A percentile compares a stretch with the other conserved stretches of the same genome.
Evolutionary conservation across 2,113 vertebrate species (phyloP).

Genomic region (Progne subis): DNA sequence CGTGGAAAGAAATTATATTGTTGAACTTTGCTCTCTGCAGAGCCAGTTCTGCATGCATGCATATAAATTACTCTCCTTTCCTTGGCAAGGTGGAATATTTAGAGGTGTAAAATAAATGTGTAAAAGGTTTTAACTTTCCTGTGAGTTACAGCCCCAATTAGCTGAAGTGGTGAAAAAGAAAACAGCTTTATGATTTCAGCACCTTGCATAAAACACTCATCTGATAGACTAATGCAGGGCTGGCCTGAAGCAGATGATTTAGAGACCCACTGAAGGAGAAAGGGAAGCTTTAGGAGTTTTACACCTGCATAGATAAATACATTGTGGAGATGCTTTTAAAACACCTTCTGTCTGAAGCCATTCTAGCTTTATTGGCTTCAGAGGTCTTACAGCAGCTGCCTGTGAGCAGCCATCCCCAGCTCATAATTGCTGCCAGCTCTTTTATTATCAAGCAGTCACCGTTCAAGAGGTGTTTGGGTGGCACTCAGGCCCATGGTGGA

Average conservation of each 20-base stretch:
- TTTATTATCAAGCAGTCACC: not conserved
- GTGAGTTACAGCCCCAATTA: conserved; percentile 26
- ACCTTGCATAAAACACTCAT: not conserved
- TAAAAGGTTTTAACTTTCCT: not conserved
- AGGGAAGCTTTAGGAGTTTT: not conserved
- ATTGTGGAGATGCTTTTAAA: not conserved
- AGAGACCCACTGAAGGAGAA: not conserved
- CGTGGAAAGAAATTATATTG: not conserved
- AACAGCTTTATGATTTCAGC: conserved; percentile 20
- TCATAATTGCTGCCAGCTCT: not conserved
- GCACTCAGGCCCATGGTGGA: not conserved
- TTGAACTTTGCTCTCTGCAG: not conserved
- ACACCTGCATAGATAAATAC: not conserved
- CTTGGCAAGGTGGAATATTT: not conserved
- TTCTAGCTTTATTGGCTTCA: not conserved
- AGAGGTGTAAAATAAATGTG: not conserved
- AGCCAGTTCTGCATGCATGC: not conserved
- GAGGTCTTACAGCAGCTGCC: not conserved
- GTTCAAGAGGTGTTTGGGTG: not conserved
- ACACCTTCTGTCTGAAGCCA: not conserved
- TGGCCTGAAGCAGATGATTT: not conserved
- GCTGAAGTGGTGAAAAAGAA: not conserved
- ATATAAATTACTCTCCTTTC: not conserved
- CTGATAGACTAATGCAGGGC: not conserved
- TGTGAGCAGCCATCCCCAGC: not conserved